phyloP scores from a whole-genome alignment of 2,797 vertebrate genomes.

The Pantherophis alleghaniensis region DNA sequence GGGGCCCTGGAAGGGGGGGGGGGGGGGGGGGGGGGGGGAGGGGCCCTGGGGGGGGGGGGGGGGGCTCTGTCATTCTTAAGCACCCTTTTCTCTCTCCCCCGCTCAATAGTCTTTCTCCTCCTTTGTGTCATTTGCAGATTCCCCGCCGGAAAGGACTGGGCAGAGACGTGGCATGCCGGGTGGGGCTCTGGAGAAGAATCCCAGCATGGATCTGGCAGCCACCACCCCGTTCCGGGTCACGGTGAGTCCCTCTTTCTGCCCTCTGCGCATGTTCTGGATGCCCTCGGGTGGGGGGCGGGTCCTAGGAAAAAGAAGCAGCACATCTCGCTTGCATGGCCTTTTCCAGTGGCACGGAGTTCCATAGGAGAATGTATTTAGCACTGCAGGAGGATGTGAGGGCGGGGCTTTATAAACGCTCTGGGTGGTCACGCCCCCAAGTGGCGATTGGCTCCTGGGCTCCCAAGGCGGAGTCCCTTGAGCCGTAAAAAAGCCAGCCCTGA shows the following conservation, averaged over 20 bases:
- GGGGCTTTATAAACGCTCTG: neutral
- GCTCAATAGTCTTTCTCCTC: constrained; percentile 15
- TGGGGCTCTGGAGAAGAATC: constrained; percentile 82
- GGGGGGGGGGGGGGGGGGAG: neutral
- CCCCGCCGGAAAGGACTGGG: constrained; percentile 86
- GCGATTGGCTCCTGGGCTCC: neutral
- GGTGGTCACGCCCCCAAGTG: neutral
- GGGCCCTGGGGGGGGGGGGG: neutral
- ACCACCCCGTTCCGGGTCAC: constrained; percentile 93
- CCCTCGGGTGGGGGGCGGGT: too few relatives aligned
- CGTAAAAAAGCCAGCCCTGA: neutral
- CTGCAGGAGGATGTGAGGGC: neutral
- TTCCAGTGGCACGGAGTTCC: neutral
- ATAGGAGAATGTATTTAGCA: neutral
- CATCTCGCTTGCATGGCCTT: neutral
- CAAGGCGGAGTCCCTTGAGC: neutral
- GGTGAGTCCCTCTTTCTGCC: constrained; percentile 75
- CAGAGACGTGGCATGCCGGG: constrained; percentile 93
- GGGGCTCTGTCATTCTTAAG: neutral
- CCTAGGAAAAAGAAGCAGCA: neutral
- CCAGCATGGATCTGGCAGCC: constrained; percentile 85
- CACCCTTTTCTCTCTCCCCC: neutral
- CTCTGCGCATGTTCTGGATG: neutral
- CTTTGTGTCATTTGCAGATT: constrained; percentile 75
- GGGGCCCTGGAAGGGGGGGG: too few relatives aligned